These are phyloP conservation scores for Poecilia wingei DNA, from an alignment of 2,797 vertebrate genomes.

Conservation along the genomic window DNA sequence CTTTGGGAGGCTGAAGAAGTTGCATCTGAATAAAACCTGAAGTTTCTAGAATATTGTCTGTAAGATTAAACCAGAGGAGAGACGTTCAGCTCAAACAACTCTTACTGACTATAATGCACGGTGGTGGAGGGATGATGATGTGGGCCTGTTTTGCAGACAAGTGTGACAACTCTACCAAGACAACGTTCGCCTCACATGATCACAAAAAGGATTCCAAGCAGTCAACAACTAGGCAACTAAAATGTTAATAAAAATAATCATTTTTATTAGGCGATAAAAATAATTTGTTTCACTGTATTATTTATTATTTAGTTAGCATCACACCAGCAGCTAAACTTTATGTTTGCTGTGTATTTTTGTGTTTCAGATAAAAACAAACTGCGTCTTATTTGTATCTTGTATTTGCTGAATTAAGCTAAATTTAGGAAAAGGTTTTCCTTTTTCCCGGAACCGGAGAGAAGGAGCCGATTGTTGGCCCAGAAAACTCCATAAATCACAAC, in stretches of 20 bases:
- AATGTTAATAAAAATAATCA: too few relatives aligned
- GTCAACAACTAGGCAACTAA: too few relatives aligned
- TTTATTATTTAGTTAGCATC: too few relatives aligned
- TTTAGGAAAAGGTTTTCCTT: constrained; percentile 26
- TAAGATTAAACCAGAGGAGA: not conserved
- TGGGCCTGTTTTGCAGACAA: not conserved
- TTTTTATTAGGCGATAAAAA: too few relatives aligned
- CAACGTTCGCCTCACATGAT: too few relatives aligned
- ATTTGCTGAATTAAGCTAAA: constrained; percentile 29
- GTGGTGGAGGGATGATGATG: not conserved
- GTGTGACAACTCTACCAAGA: too few relatives aligned
- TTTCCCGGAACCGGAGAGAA: constrained; percentile 25
- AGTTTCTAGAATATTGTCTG: not conserved
- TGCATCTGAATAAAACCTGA: not conserved
- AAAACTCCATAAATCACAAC: constrained; percentile 27
- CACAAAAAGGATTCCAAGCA: too few relatives aligned
- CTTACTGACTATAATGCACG: not conserved
- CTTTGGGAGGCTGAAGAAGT: not conserved
- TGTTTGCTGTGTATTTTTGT: not conserved
- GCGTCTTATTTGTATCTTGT: constrained; percentile 43
- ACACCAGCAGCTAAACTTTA: not conserved
- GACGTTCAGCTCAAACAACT: not conserved
- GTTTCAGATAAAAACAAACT: constrained; percentile 27
- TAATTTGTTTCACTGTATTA: too few relatives aligned
- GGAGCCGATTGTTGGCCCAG: constrained; percentile 9